These are phyloP conservation scores for Drosophila robusta DNA, from an alignment of 2,888 invertebrate species.

Conservation along the genomic window DNA sequence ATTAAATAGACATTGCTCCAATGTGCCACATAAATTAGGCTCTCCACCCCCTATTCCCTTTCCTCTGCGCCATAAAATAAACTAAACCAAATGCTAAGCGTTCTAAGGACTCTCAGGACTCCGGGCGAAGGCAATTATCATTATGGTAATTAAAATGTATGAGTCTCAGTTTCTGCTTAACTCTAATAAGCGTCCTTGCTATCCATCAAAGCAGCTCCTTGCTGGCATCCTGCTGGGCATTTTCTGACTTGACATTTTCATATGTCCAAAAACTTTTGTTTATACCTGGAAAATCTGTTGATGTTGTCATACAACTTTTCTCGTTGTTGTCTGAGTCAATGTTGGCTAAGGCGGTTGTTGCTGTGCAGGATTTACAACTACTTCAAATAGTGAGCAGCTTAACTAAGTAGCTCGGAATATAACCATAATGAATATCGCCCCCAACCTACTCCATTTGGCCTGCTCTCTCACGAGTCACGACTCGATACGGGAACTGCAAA, in stretches of 20 bases:
- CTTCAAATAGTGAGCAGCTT: slow-evolving; percentile 14
- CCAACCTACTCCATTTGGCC: not conserved
- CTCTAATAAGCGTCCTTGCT: slow-evolving; percentile 29
- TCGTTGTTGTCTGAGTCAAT: not conserved
- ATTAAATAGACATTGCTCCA: slow-evolving; percentile 57
- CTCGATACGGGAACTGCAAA: no score
- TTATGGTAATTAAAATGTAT: slow-evolving; percentile 76
- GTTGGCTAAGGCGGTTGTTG: not conserved
- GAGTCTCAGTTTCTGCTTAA: slow-evolving; percentile 39
- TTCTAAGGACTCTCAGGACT: slow-evolving; percentile 8
- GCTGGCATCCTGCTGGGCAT: not conserved
- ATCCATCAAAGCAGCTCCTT: not conserved
- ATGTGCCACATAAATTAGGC: slow-evolving; percentile 30
- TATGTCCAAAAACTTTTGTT: not conserved
- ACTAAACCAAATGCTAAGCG: slow-evolving; percentile 54
- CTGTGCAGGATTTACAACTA: slow-evolving; percentile 4
- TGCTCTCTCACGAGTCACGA: not conserved
- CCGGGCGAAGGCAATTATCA: slow-evolving; percentile 62
- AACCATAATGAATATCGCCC: not conserved
- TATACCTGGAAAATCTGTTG: slow-evolving; percentile 16
- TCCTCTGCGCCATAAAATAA: slow-evolving; percentile 18
- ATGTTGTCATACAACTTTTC: slow-evolving; percentile 4
- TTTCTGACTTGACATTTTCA: not conserved
- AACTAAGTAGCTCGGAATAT: slow-evolving; percentile 3
- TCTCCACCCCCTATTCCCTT: not conserved